phyloP scores from a whole-genome alignment of 2,113 vertebrate genomes.

The Sinocyclocheilus anophthalmus region DNA sequence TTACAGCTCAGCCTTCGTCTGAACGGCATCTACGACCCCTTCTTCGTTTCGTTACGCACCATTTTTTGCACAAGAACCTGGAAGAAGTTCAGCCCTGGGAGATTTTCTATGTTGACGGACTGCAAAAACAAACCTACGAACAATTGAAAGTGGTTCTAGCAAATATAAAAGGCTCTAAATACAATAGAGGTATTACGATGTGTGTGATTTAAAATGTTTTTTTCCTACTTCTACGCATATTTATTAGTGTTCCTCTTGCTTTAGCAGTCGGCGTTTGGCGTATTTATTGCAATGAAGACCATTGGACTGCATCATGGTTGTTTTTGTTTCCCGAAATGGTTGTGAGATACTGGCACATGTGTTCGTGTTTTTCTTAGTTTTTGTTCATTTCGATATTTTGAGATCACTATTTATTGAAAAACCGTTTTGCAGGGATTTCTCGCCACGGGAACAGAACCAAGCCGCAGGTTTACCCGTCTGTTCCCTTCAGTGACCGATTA shows the following conservation, averaged over 20 bases:
- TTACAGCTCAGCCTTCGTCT: constrained; percentile 73
- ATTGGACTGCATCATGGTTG: constrained; percentile 47
- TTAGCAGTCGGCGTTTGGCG: constrained; percentile 14
- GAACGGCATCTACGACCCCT: constrained; percentile 5
- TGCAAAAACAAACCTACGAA: not conserved
- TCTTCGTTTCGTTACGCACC: not conserved
- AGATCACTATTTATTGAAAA: constrained; percentile 28
- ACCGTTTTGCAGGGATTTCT: constrained; percentile 13
- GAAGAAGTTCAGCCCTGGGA: not conserved
- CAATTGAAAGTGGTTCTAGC: constrained; percentile 2
- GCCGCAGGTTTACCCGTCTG: not conserved
- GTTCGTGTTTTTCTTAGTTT: constrained; percentile 37
- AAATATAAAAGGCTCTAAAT: not conserved
- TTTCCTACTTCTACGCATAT: constrained; percentile 5
- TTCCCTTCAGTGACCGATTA: constrained; percentile 31
- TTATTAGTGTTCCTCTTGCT: constrained; percentile 29
- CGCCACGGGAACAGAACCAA: not conserved
- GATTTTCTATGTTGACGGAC: not conserved
- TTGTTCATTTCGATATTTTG: not conserved
- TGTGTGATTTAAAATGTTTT: not conserved
- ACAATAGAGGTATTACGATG: not conserved
- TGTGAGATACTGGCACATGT: constrained; percentile 48
- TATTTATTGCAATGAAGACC: constrained; percentile 52
- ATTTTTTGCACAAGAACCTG: constrained; percentile 7
- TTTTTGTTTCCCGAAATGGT: constrained; percentile 19